phyloP scores from a whole-genome alignment of 2,797 vertebrate species.

The Xenopus petersii region DNA sequence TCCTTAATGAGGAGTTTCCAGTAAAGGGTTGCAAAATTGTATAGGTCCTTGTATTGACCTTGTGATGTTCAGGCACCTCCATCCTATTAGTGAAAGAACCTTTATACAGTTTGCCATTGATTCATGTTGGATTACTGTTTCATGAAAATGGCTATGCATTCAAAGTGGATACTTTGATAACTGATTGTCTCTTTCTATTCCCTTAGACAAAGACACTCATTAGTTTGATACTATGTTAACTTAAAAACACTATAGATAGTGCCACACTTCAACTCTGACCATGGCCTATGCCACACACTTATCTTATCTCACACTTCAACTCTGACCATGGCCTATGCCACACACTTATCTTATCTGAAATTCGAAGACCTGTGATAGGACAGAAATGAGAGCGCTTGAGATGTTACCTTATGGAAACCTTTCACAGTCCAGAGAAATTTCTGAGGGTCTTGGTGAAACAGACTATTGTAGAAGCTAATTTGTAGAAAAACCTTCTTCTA shows the following conservation, averaged over 20 bases:
- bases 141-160: conserved; percentile 20
- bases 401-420: neutral
- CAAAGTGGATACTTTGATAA: conserved; percentile 7
- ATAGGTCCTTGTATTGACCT: conserved; percentile 1
- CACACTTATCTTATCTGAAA: neutral
- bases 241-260: conserved; percentile 1
- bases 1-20: conserved; percentile 8
- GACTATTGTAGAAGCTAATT: neutral
- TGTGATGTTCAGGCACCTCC: conserved; percentile 1
- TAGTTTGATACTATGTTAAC: conserved; percentile 48
- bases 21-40: conserved; percentile 1
- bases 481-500: no score
- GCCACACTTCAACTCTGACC: neutral
- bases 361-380: neutral
- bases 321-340: neutral
- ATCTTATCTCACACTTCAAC: neutral
- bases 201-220: conserved; percentile 56
- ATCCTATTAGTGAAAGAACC: conserved; percentile 16
- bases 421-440: neutral
- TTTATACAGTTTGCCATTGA: conserved; percentile 19
- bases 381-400: neutral
- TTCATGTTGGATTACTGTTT: conserved; percentile 5
- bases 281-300: neutral
- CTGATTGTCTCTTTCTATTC: conserved; percentile 65
- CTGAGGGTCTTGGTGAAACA: neutral